Evolutionary conservation across 1,140 invertebrate genomes (phyloP).

Genomic region (Musca vetustissima): DNA sequence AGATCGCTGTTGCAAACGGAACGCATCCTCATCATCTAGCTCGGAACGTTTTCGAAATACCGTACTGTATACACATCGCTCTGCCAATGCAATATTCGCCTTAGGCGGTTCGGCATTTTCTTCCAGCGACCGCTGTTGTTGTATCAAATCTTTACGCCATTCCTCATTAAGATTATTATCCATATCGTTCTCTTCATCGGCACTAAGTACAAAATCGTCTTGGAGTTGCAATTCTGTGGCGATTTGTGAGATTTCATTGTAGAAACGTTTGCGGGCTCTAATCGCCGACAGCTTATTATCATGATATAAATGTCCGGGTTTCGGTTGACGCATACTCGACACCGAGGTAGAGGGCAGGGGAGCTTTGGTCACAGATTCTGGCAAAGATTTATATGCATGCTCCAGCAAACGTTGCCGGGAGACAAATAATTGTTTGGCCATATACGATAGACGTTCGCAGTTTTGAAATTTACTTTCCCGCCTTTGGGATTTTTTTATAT

Average conservation of each 20-base stretch:
- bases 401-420: slow-evolving; percentile 68
- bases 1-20: slow-evolving; percentile 37
- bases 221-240: slow-evolving; percentile 47
- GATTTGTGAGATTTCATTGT: slow-evolving; percentile 44
- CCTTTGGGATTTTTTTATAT: slow-evolving; percentile 68
- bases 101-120: neutral
- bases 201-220: slow-evolving; percentile 35
- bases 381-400: slow-evolving; percentile 60
- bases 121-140: neutral
- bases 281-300: slow-evolving; percentile 57
- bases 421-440: slow-evolving; percentile 65
- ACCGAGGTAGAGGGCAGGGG: slow-evolving; percentile 47
- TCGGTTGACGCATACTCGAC: slow-evolving; percentile 13
- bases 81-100: neutral
- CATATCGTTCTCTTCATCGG: slow-evolving; percentile 39
- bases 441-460: slow-evolving; percentile 60
- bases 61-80: slow-evolving; percentile 42
- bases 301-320: slow-evolving; percentile 7
- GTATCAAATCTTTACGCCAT: neutral
- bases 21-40: slow-evolving; percentile 40
- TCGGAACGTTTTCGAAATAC: slow-evolving; percentile 42
- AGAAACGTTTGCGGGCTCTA: slow-evolving; percentile 56
- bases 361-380: slow-evolving; percentile 47
- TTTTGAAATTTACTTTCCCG: slow-evolving; percentile 68
- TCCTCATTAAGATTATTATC: slow-evolving; percentile 12